phyloP scores from a whole-genome alignment of 1,140 invertebrate species.

The Fopius arisanus region DNA sequence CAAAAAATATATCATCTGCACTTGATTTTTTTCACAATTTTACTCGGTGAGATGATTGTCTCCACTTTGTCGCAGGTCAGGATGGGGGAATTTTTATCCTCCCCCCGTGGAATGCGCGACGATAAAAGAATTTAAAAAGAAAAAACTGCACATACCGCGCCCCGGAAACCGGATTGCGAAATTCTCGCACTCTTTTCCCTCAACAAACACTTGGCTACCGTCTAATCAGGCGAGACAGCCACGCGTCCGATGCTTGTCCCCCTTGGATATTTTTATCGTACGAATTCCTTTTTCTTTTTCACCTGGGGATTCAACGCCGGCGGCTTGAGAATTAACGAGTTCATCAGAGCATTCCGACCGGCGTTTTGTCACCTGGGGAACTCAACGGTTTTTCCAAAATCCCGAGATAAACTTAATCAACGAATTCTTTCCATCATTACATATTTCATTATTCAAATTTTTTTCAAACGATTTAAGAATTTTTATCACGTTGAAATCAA shows the following conservation, averaged over 20 bases:
- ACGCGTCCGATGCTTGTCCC: not conserved
- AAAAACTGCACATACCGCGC: slow-evolving; percentile 16
- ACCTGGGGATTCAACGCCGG: not conserved
- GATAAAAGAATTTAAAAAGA: not conserved
- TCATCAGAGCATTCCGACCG: not conserved
- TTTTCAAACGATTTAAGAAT: too few relatives aligned
- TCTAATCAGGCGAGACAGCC: slow-evolving; percentile 12
- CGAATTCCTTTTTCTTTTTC: not conserved
- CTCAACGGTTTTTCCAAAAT: not conserved
- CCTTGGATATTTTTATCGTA: not conserved
- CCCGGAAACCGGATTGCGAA: slow-evolving; percentile 14
- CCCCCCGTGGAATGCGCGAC: not conserved
- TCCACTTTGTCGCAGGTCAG: slow-evolving; percentile 1
- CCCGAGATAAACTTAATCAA: too few relatives aligned
- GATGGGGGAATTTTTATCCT: slow-evolving; percentile 20
- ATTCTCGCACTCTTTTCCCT: slow-evolving; percentile 6
- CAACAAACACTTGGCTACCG: not conserved
- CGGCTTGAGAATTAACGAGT: slow-evolving; percentile 4
- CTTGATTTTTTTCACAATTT: too few relatives aligned
- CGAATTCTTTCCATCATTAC: too few relatives aligned
- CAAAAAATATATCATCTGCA: too few relatives aligned
- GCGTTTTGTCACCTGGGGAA: not conserved
- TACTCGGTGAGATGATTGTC: not conserved
- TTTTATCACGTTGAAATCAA: too few relatives aligned
- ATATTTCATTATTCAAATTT: too few relatives aligned